phyloP scores from a whole-genome alignment of 1,140 invertebrate species.

The Bombus waltoni region DNA sequence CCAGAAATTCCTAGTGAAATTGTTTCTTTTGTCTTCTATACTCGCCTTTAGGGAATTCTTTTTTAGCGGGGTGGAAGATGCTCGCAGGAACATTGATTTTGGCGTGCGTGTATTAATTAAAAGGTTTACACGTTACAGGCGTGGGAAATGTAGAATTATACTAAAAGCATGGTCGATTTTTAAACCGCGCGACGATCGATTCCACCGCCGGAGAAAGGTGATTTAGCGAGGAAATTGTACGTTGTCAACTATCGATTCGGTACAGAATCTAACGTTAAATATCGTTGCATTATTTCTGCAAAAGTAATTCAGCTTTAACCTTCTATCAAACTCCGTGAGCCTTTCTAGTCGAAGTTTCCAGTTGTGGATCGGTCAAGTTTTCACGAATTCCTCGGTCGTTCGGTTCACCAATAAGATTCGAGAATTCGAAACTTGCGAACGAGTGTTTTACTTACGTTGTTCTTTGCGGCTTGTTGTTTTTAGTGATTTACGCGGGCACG shows the following conservation, averaged over 20 bases:
- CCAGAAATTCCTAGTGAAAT: not conserved
- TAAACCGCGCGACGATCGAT: slow-evolving; percentile 20
- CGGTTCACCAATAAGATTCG: not conserved
- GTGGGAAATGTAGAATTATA: slow-evolving; percentile 10
- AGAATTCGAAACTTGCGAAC: not conserved
- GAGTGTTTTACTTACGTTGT: not conserved
- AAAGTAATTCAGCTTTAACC: not conserved
- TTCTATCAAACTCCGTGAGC: no score
- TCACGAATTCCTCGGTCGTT: not conserved
- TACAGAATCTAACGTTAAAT: not conserved
- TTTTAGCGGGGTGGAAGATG: not conserved
- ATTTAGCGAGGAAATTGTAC: not conserved
- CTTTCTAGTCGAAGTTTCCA: not conserved
- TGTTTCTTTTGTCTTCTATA: no score
- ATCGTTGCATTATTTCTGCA: not conserved
- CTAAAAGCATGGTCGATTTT: not conserved
- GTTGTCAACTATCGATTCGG: not conserved
- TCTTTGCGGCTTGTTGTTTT: slow-evolving; percentile 11
- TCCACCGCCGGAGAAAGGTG: not conserved
- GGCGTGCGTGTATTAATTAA: not conserved
- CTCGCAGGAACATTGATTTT: not conserved
- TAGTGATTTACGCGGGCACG: not conserved
- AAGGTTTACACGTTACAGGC: not conserved
- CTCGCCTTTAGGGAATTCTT: no score
- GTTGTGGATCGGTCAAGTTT: not conserved